Base-by-base conservation (phyloP, 2,797 vertebrate species). In the Chaetodon trifasciatus region DNA sequence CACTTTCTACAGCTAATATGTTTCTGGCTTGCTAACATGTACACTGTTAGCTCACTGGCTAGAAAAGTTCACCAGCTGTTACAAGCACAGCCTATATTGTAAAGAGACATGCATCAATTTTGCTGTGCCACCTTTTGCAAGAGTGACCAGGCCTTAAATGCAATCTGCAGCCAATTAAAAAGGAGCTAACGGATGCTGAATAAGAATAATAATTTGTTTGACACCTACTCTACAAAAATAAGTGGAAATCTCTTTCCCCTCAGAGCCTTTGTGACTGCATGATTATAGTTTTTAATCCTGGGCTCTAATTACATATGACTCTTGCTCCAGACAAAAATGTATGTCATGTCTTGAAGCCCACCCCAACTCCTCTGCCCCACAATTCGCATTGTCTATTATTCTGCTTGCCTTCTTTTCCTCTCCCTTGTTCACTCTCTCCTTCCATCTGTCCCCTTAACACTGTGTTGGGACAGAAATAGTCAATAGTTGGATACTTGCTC, bases 381-480 rank as follows among this genome's bases (percentile, higher is more conserved):
- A 17, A 12, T 23, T 21, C 6, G 37, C 32, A 10, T 44, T 21
- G 7, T 50, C 9, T 60, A 12, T 28, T 75, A 12, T 42, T 64
- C 37, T 28, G 3, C 11, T 40, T n/a, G 17, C 53, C 28, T 15
- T 46, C 11, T 55, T 40, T 40, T 61, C 23, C 21, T 42, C 32
- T 35, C 5, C 9, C 12, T 52, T 24, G 3, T 71, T 19, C 42
- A 42, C 39, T 70, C 5, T 21, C n/a, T 70, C 12, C 66, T 49
- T 40, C 56, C 32, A 76, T 71, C 47, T 62, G 3, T 64, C 12
- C 8, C 50, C 70, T 37, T n/a, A 24, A 66, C 12, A 66, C 24
- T 50, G 10, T 66, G 16, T 10, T 55, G 50, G n/a, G 46, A 56
- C 61, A 39, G 44, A 72, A 68, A 58, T 58, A 61, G 50, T 72